Conservation (phyloP, 2,797 vertebrate genomes). For the Leptatherina wallacei region DNA sequence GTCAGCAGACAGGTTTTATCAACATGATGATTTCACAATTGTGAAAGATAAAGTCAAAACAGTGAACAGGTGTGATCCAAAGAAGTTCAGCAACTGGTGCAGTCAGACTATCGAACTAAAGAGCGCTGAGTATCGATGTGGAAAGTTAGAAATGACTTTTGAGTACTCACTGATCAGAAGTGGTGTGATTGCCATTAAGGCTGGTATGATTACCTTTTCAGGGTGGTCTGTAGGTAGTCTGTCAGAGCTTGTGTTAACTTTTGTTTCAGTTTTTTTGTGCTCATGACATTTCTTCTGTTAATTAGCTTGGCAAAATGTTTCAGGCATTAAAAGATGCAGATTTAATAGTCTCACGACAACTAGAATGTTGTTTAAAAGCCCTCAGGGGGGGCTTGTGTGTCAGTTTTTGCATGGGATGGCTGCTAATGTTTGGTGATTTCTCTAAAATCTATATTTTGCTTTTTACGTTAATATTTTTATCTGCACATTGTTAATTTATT, state of each 20-base stretch:
- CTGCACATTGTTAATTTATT: neutral
- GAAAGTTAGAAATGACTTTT: too few species aligned
- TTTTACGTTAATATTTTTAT: neutral
- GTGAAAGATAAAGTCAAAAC: neutral
- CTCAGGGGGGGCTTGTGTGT: neutral
- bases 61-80: neutral
- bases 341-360: neutral
- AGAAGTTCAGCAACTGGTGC: neutral
- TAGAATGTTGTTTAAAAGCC: neutral
- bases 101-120: neutral
- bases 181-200: neutral
- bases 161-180: neutral
- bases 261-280: constrained; percentile 1
- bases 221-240: neutral
- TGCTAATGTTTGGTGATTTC: neutral
- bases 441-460: neutral
- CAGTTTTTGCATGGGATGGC: neutral
- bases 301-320: neutral
- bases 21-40: neutral
- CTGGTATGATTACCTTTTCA: neutral
- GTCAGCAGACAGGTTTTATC: neutral
- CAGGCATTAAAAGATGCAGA: neutral
- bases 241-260: neutral
- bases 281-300: neutral
- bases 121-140: neutral